Percentiles rank a stretch among this genome's conserved stretches.
phyloP scores from a whole-genome alignment of 2,113 vertebrate genomes.

The Engystomops pustulosus region DNA sequence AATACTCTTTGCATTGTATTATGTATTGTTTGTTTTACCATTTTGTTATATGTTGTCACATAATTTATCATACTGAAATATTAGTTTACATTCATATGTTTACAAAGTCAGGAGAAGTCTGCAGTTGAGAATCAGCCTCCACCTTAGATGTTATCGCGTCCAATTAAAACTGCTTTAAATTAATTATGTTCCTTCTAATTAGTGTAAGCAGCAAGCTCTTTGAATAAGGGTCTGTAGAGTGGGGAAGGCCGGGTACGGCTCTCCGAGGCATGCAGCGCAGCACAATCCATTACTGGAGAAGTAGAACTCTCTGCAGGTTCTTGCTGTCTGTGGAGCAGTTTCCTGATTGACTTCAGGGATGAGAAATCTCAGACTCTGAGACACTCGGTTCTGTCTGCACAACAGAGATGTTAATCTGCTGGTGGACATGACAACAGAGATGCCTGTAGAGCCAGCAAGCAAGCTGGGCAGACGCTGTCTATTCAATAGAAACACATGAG shows the following conservation, averaged over 20 bases:
- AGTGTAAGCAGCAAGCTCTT: not conserved
- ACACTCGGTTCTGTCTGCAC: not conserved
- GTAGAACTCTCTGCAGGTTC: not conserved
- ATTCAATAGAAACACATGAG: too few relatives aligned
- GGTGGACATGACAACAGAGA: not conserved
- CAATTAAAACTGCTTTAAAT: conserved; percentile 33
- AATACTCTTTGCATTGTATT: too few relatives aligned
- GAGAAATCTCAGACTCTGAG: not conserved
- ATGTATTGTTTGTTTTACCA: too few relatives aligned
- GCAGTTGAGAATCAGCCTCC: not conserved
- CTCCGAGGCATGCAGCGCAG: not conserved
- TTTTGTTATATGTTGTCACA: not conserved
- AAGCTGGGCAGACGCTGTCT: too few relatives aligned
- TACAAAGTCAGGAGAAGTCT: not conserved
- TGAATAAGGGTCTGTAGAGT: conserved; percentile 5
- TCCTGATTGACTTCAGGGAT: not conserved
- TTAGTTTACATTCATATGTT: not conserved
- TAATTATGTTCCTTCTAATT: conserved; percentile 35
- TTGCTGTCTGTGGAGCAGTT: not conserved
- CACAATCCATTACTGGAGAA: not conserved
- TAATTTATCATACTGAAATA: not conserved
- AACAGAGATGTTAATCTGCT: not conserved
- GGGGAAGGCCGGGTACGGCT: not conserved
- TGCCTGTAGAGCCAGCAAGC: too few relatives aligned
- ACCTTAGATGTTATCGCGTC: conserved; percentile 40